These are phyloP conservation scores for Chionis minor DNA, from an alignment of 2,113 vertebrate genomes.

Conservation along the genomic window DNA sequence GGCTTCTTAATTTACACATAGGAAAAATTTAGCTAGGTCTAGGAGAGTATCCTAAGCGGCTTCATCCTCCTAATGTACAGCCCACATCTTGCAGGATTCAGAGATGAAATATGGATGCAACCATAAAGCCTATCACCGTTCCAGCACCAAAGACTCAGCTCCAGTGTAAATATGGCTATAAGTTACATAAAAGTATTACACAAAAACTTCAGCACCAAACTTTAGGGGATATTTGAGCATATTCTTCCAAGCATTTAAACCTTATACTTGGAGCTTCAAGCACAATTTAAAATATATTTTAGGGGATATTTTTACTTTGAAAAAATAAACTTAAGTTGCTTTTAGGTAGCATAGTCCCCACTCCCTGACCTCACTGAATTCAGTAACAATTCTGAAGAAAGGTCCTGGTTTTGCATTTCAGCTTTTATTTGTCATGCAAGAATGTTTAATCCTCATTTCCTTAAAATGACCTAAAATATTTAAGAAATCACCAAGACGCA, in stretches of 20 bases:
- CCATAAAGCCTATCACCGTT: not conserved
- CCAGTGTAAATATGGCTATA: accelerated
- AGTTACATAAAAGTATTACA: not conserved
- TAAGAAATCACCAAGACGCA: not conserved
- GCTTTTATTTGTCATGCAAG: not conserved
- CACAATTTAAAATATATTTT: not conserved
- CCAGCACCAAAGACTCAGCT: not conserved
- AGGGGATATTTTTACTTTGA: not conserved
- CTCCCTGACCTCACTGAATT: not conserved
- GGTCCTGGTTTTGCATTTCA: not conserved
- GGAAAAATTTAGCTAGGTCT: not conserved
- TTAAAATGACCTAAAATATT: not conserved
- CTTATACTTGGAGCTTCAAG: not conserved
- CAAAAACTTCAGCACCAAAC: not conserved
- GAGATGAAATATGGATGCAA: not conserved
- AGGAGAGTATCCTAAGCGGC: not conserved
- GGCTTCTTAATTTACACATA: not conserved
- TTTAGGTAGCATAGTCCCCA: accelerated
- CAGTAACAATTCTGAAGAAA: not conserved
- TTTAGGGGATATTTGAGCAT: not conserved
- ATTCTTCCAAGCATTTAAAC: not conserved
- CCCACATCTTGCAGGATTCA: not conserved
- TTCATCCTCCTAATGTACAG: accelerated
- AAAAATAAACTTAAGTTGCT: not conserved
- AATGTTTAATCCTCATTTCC: not conserved